Percentiles rank a stretch among this genome's conserved stretches.
These are phyloP conservation scores for Setophaga petechia DNA, from an alignment of 2,113 vertebrate species.

Conservation along the genomic window DNA sequence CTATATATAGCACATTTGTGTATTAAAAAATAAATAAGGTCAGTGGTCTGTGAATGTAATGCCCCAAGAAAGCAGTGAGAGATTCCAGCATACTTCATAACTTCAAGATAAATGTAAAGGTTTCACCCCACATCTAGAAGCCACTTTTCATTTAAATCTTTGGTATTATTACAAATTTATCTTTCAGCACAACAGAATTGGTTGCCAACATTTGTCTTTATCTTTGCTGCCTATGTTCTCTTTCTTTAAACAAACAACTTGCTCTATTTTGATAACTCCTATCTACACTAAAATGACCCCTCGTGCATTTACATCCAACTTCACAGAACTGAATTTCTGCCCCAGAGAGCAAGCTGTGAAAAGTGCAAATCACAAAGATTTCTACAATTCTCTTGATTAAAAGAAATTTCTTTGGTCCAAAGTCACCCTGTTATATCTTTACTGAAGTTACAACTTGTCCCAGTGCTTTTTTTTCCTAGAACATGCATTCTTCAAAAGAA, in stretches of 20 bases:
- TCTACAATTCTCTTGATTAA: background rate
- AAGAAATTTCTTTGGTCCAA: background rate
- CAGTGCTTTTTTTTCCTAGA: background rate
- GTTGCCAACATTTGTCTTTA: background rate
- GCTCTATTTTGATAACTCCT: constrained; percentile 42
- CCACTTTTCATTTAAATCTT: background rate
- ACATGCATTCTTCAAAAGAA: background rate
- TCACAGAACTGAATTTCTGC: background rate
- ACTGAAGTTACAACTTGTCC: background rate
- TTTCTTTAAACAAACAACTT: constrained; percentile 32
- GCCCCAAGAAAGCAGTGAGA: background rate
- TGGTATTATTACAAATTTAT: background rate
- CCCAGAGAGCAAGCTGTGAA: background rate
- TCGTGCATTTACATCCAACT: background rate
- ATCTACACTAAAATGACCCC: constrained; percentile 23
- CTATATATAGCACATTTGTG: background rate
- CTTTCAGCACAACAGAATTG: background rate
- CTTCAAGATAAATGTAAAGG: background rate
- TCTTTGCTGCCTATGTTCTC: constrained; percentile 10
- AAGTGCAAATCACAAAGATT: background rate
- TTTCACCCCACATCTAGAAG: background rate
- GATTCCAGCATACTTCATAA: background rate
- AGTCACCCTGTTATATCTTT: background rate
- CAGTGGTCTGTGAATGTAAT: background rate
- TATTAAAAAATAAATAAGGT: background rate